Conservation (phyloP, 2,888 invertebrate species). For the Lapara coniferarum region DNA sequence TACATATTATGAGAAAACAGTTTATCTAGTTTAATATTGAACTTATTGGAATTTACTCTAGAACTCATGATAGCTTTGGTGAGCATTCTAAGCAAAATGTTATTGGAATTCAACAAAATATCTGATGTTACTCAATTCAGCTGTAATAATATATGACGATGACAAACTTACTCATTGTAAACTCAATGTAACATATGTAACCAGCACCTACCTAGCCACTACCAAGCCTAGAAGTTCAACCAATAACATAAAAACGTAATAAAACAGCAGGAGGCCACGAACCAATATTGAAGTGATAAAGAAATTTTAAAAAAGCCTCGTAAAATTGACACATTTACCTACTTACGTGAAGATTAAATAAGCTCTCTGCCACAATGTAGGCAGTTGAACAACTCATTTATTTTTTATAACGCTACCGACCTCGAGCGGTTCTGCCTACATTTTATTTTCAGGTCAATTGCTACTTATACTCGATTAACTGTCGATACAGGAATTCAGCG, state of each 20-base stretch:
- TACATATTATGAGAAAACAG: too few relatives aligned
- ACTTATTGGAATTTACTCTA: too few relatives aligned
- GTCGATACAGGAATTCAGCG: slow-evolving; percentile 27
- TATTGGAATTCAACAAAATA: too few relatives aligned
- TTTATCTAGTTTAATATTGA: too few relatives aligned
- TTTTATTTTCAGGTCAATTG: slow-evolving; percentile 47
- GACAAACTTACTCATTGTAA: too few relatives aligned
- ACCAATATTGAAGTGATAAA: background rate
- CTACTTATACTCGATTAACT: slow-evolving; percentile 39
- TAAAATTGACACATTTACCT: slow-evolving; percentile 1
- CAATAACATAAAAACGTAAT: background rate
- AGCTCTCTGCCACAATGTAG: background rate
- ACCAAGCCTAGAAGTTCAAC: background rate
- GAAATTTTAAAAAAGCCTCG: background rate
- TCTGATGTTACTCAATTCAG: too few relatives aligned
- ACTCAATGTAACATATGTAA: background rate
- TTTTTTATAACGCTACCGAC: slow-evolving; percentile 30
- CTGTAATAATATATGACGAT: too few relatives aligned
- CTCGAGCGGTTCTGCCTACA: slow-evolving; percentile 30
- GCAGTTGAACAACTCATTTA: slow-evolving; percentile 31
- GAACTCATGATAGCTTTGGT: too few relatives aligned
- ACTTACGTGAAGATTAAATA: slow-evolving; percentile 10
- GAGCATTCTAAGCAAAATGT: too few relatives aligned
- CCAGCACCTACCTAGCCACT: background rate
- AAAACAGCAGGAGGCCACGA: background rate